Base-by-base conservation (phyloP, 2,888 invertebrate genomes). In the Griposia aprilina region DNA sequence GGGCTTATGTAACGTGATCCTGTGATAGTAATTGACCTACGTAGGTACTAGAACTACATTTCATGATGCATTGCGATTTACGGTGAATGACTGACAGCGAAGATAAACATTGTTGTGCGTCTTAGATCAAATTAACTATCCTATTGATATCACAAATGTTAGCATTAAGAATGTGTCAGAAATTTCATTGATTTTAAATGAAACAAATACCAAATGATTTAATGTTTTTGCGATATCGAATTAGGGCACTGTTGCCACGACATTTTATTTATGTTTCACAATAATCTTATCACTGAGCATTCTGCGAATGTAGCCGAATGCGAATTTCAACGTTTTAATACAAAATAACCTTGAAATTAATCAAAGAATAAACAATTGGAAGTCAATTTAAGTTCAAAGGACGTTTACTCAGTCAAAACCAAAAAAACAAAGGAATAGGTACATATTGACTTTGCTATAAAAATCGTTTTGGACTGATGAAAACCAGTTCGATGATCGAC, bases 261-360 rank as follows among this genome's bases (percentile, higher is more conserved):
- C 59, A 72, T 69, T 74, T 69, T 20, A 65, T 71, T 48, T 45
- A 26, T 71, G 10, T 74, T 81, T 68, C 36, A 8, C 45, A 55
- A 68, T 74, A 67, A 62, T 82, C 72, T 83, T 83, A 84, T 75
- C 84, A 55, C 13, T 13, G 45, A 45, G 60, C 1, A 45, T 57
- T 75, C 55, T 59, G 23, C 36, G 48, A 81, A 62, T 77, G 63
- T 48, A 45, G 26, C 59, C 50, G 26, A 72, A 73, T 70, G n/a
- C 59, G 36, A 75, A 63, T 55, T 78, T 72, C 23, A 67, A 62
- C 69, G 55, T 68, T 72, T 36, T 26, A 55, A 65, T 60, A 7
- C 26, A 48, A 80, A 72, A 70, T 73, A 73, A 81, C 81, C 81
- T 84, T 84, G 81, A 74, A 73, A 30, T 30, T 63, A 50, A 78